Percentiles rank a stretch among this genome's conserved stretches.
Conservation (phyloP, 2,797 vertebrate species). For the Sebastes iracundus region DNA sequence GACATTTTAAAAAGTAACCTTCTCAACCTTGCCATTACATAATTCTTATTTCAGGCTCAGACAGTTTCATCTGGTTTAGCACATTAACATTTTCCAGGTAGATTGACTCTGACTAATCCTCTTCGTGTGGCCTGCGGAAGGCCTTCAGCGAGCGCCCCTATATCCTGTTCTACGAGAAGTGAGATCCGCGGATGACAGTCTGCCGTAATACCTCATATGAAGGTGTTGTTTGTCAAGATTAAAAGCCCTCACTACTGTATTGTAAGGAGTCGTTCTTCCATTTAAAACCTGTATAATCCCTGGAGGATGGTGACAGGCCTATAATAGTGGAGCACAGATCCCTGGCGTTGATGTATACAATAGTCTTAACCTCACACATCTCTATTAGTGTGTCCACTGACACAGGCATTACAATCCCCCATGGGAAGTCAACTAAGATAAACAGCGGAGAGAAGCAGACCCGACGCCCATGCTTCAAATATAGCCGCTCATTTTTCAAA, state of each 20-base stretch:
- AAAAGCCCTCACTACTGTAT: slow-evolving; percentile 63
- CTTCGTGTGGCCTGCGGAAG: slow-evolving; percentile 57
- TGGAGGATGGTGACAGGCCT: slow-evolving; percentile 72
- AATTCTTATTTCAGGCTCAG: slow-evolving; percentile 53
- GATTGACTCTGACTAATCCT: slow-evolving; percentile 68
- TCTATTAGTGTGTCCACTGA: slow-evolving; percentile 79
- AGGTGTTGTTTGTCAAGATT: slow-evolving; percentile 80
- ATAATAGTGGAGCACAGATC: slow-evolving; percentile 73
- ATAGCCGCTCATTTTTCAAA: slow-evolving; percentile 73
- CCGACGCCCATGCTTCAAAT: slow-evolving; percentile 72
- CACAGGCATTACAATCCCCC: slow-evolving; percentile 67
- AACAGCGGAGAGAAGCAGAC: slow-evolving; percentile 64
- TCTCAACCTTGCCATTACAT: slow-evolving; percentile 32
- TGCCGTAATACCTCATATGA: slow-evolving; percentile 71
- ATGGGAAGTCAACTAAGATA: slow-evolving; percentile 75
- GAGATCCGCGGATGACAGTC: slow-evolving; percentile 60
- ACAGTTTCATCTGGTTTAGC: slow-evolving; percentile 53
- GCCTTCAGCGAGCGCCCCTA: slow-evolving; percentile 17
- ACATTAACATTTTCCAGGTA: slow-evolving; percentile 65
- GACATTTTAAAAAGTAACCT: slow-evolving; percentile 60
- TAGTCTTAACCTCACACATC: slow-evolving; percentile 77
- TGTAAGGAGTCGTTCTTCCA: slow-evolving; percentile 63
- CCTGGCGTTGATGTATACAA: slow-evolving; percentile 75
- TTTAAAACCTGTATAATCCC: slow-evolving; percentile 81
- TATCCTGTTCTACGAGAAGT: slow-evolving; percentile 13